Evolutionary conservation across 2,113 vertebrate genomes (phyloP).

Genomic region (Dromaius novaehollandiae): DNA sequence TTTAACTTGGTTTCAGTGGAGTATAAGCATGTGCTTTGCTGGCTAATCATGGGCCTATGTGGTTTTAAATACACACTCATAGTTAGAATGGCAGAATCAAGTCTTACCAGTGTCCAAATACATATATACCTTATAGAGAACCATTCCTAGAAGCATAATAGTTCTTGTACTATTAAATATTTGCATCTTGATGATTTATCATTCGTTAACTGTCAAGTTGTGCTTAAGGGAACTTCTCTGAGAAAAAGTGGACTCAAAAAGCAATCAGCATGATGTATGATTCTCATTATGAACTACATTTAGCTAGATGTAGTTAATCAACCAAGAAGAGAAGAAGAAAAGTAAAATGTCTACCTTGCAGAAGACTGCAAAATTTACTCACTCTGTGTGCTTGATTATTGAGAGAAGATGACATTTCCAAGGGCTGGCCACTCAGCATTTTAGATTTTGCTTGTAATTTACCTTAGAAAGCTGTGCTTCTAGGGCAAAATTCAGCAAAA

Average conservation of each 20-base stretch:
- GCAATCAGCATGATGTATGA: neutral
- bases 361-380: neutral
- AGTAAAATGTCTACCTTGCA: neutral
- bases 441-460: neutral
- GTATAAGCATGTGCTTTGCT: neutral
- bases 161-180: neutral
- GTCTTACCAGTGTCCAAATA: neutral
- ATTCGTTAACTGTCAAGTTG: neutral
- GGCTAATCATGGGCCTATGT: fast-evolving
- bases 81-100: neutral
- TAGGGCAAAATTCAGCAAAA: neutral
- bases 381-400: neutral
- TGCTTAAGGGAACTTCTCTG: neutral
- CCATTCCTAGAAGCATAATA: neutral
- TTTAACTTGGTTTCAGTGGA: neutral
- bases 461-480: neutral
- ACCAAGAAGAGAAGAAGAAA: neutral
- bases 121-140: neutral
- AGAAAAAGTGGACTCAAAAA: neutral
- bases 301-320: neutral
- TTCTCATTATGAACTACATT: neutral
- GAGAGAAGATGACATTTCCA: neutral
- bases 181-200: neutral
- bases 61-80: neutral
- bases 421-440: neutral